Base-by-base conservation (phyloP, 2,113 vertebrate genomes). In the Tupaia tana region DNA sequence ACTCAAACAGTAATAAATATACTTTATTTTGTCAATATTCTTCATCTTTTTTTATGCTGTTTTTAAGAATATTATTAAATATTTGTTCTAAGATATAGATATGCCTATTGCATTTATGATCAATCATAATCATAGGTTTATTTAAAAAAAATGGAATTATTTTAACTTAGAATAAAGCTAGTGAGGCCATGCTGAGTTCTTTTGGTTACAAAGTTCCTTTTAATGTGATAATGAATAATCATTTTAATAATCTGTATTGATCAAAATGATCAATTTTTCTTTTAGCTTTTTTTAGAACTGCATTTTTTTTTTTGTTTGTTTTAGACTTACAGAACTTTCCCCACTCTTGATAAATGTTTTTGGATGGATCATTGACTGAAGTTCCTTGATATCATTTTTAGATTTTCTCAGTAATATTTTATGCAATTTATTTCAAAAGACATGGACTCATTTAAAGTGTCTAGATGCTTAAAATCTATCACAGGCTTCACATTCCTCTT, bases 11-110 rank as follows among this genome's bases (percentile, higher is more conserved):
- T 61, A 58, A 90, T 20, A 64, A 63, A 78, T 27, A 5, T 20
- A 2, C 20, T 66, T 93, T 56, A 16, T 67, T 31, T 63, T 34
- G 70, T 71, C 70, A 73, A 12, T 78, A 14, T 25, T n/a, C 29
- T 89, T 85, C n/a, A 89, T 43, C 6, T 31, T 77, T 64, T 6
- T n/a, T 73, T 13, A 19, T 10, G 64, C 3, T 87, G 16, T 89
- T 94, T 90, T 73, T 66, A 93, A 66, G 29, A 56, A 29, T 80
- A 58, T 81, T 79, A 75, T 34, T 78, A 71, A 82, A 74, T 78
- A 87, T 87, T 74, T 91, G 15, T 34, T 54, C 81, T 89, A 27
- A 83, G 25, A 58, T 83, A 31, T 77, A 87, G 85, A 86, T 89
- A 79, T 31, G 7, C 0, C 43, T 20, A 29, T 9, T 84, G 9